Percentiles rank a stretch among this genome's conserved stretches.
Conservation (phyloP, 2,113 vertebrate species). For the Theropithecus gelada region DNA sequence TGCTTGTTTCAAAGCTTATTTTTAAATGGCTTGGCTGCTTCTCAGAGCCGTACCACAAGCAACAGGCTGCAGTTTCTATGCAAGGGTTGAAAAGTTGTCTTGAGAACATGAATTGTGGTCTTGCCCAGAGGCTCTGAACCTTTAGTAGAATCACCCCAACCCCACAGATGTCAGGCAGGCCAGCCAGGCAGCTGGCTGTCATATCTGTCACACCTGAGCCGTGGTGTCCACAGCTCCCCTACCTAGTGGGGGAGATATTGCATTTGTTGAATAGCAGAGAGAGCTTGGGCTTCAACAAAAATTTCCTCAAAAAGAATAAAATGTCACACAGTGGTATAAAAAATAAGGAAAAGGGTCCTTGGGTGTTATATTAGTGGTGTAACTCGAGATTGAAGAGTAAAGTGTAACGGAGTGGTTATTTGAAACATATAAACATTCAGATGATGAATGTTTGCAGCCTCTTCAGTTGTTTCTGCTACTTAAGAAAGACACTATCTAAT, state of each 20-base stretch:
- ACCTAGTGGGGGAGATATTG: neutral
- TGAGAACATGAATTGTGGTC: neutral
- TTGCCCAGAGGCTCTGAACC: conserved; percentile 40
- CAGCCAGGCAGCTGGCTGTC: conserved; percentile 47
- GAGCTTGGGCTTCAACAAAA: neutral
- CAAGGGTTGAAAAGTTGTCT: conserved; percentile 60
- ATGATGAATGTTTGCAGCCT: neutral
- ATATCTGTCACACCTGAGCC: conserved; percentile 40
- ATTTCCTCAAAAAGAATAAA: neutral
- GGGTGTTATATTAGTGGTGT: accelerated
- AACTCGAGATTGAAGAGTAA: neutral
- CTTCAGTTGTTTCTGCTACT: conserved; percentile 78
- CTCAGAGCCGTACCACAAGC: conserved; percentile 38
- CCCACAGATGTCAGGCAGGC: conserved; percentile 41
- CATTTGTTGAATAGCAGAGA: neutral
- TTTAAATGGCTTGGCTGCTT: conserved; percentile 71
- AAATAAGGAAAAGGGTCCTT: neutral
- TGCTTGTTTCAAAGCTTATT: conserved; percentile 57
- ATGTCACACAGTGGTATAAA: neutral
- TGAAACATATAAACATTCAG: neutral
- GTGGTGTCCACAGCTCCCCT: neutral
- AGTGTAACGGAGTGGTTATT: neutral
- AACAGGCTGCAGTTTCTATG: conserved; percentile 27
- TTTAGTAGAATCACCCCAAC: neutral
- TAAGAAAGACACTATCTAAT: conserved; percentile 80